These are phyloP conservation scores for Panopea generosa DNA, from an alignment of 2,888 invertebrate species.

Conservation along the genomic window DNA sequence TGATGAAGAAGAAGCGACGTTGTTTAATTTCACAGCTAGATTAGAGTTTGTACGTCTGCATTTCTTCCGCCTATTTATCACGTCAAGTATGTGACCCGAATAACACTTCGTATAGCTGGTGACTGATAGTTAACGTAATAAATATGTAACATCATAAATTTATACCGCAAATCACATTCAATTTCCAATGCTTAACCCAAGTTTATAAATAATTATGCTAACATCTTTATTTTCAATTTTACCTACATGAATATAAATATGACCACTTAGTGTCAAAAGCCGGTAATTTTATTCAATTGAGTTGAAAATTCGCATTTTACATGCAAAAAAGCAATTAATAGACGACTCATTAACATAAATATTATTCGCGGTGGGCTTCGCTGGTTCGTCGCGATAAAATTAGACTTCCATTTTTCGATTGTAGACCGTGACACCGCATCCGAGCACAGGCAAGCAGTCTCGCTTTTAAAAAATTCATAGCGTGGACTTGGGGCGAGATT, in stretches of 20 bases:
- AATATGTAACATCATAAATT: no score
- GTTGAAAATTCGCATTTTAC: slow-evolving; percentile 54
- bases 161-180: background rate
- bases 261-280: slow-evolving; percentile 61
- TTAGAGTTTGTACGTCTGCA: no score
- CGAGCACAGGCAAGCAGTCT: slow-evolving; percentile 1
- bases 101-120: no score
- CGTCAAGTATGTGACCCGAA: no score
- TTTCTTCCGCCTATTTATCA: no score
- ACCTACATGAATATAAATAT: slow-evolving; percentile 57
- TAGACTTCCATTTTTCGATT: slow-evolving; percentile 17
- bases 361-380: slow-evolving; percentile 24
- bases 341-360: slow-evolving; percentile 53
- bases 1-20: no score
- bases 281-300: slow-evolving; percentile 63
- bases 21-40: no score
- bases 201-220: slow-evolving; percentile 41
- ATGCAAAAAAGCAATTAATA: slow-evolving; percentile 63
- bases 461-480: slow-evolving; percentile 5
- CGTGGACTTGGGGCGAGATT: slow-evolving; percentile 3
- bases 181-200: slow-evolving; percentile 7
- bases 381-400: slow-evolving; percentile 11
- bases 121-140: no score
- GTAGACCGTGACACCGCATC: slow-evolving; percentile 37
- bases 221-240: slow-evolving; percentile 45